Base-by-base conservation (phyloP, 2,888 invertebrate species). In the Drosophila meridionalis region DNA sequence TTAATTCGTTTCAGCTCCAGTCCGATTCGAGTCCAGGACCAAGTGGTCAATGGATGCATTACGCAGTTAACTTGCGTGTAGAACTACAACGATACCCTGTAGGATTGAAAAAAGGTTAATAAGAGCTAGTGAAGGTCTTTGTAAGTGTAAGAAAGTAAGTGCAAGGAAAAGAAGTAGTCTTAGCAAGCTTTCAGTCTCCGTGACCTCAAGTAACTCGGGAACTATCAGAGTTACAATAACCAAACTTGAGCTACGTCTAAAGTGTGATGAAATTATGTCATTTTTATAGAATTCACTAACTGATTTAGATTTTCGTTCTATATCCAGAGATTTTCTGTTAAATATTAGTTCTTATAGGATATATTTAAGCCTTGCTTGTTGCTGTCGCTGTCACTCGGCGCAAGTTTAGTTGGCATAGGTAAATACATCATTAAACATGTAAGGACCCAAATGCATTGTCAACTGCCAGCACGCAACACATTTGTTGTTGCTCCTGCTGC, bases 351-450 rank as follows among this genome's bases (percentile, higher is more conserved):
- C 32, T n/a, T 12, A 28, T n/a, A 55, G 53, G 55, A 38, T 38
- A 67, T 36, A 11, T 4, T 9, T 0, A 4, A 28, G 47, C 34
- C 40, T 14, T 2, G 9, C 20, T n/a, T 12, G 14, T 53, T 69
- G 62, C 30, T 68, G 28, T 32, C 52, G 28, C n/a, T 45, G 36
- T 57, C 47, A 52, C 34, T 52, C 50, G 40, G 61, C 56, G 73
- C 53, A 72, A 82, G 88, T 79, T 87, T 82, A 87, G 85, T 87
- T 87, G 88, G 88, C 85, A 76, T 73, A 84, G 90, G 84, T 85
- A 85, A 85, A 85, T 85, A 85, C 85, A 85, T 85, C 90, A 85
- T 85, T 85, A 85, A 85, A 89, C 90, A 82, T 85, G 85, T 85
- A 85, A 85, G 90, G 90, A 86, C 40, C 70, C 85, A 82, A 85